A percentile compares a stretch with the other conserved stretches of the same genome.
These are phyloP conservation scores for Dryomyza anilis DNA, from an alignment of 2,888 invertebrate genomes.

Conservation along the genomic window DNA sequence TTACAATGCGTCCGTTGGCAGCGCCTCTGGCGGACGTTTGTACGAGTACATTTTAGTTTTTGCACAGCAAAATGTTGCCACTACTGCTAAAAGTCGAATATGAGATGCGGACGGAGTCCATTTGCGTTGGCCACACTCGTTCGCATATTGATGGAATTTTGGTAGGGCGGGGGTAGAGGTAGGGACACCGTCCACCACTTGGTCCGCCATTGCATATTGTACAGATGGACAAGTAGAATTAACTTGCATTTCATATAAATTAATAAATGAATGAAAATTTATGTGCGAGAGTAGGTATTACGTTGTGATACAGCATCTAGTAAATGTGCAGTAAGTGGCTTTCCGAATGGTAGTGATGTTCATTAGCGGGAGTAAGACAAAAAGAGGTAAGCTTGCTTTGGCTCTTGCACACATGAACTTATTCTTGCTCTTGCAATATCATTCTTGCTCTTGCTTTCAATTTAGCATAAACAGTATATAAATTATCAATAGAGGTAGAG, in stretches of 20 bases:
- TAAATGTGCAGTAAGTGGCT: slow-evolving; percentile 13
- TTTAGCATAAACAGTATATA: too few species aligned
- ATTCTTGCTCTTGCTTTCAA: not conserved
- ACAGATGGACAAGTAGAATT: slow-evolving; percentile 49
- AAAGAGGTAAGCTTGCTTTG: not conserved
- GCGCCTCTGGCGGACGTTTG: not conserved
- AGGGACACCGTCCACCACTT: not conserved
- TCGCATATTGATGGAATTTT: slow-evolving; percentile 13
- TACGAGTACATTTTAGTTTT: too few species aligned
- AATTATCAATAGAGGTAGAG: too few species aligned
- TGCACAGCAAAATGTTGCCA: too few species aligned
- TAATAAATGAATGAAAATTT: slow-evolving; percentile 47
- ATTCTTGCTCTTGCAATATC: too few species aligned
- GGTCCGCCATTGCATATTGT: not conserved
- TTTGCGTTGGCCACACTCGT: slow-evolving; percentile 14
- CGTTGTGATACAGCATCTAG: slow-evolving; percentile 4
- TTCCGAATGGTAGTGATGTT: not conserved
- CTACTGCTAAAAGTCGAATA: not conserved
- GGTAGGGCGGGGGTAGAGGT: not conserved
- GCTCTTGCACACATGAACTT: not conserved
- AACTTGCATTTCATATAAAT: slow-evolving; percentile 57
- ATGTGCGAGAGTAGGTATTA: slow-evolving; percentile 24
- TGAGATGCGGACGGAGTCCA: slow-evolving; percentile 7
- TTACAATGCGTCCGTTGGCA: slow-evolving; percentile 27
- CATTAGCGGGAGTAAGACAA: not conserved